These are phyloP conservation scores for Aleadryas rufinucha DNA, from an alignment of 2,113 vertebrate species.

Conservation along the genomic window DNA sequence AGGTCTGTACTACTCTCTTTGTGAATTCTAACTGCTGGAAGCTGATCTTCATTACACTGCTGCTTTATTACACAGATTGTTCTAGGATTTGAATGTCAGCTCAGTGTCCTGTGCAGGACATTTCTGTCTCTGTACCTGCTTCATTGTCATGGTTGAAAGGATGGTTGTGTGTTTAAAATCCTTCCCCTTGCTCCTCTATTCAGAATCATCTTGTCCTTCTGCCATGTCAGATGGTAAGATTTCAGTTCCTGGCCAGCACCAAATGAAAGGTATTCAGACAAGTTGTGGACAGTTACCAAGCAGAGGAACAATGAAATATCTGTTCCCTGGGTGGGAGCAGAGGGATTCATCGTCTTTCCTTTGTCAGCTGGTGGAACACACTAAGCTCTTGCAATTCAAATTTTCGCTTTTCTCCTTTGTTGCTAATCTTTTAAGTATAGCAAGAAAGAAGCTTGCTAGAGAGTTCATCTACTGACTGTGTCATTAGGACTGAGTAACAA, in stretches of 20 bases:
- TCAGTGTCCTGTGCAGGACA: not conserved
- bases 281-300: not conserved
- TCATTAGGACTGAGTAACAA: not conserved
- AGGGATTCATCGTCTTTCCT: conserved; percentile 22
- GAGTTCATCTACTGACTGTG: not conserved
- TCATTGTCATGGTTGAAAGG: conserved; percentile 5
- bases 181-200: conserved; percentile 10
- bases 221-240: conserved; percentile 57
- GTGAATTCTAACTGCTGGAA: not conserved
- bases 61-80: not conserved
- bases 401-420: not conserved
- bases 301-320: conserved; percentile 33
- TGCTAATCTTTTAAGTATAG: conserved; percentile 13
- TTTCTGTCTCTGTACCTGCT: not conserved
- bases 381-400: conserved; percentile 14
- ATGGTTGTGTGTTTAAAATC: not conserved
- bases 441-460: not conserved
- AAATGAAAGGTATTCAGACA: conserved; percentile 28
- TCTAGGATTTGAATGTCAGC: not conserved
- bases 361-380: not conserved
- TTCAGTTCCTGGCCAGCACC: conserved; percentile 27
- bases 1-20: not conserved
- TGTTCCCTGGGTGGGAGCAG: conserved; percentile 55
- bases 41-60: not conserved
- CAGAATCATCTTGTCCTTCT: conserved; percentile 27